Percentiles rank a stretch among this genome's conserved stretches.
These are phyloP conservation scores for Lochmaea crataegi DNA, from an alignment of 2,888 invertebrate species.

Conservation along the genomic window DNA sequence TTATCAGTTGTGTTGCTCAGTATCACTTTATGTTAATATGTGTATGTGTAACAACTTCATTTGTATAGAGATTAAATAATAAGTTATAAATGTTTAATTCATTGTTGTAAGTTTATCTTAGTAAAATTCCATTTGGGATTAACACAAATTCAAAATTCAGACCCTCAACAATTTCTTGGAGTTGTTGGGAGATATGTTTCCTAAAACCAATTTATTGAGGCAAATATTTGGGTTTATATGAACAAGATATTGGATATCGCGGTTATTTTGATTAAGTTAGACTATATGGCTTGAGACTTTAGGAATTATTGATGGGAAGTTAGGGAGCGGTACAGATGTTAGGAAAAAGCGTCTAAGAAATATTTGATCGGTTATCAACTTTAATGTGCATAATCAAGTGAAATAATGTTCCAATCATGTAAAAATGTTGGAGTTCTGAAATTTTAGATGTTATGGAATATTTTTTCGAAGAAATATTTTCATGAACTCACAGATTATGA, in stretches of 20 bases:
- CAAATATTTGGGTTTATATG: not conserved
- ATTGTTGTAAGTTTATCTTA: too few species aligned
- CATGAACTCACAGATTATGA: too few species aligned
- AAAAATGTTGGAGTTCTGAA: too few species aligned
- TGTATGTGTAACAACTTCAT: too few species aligned
- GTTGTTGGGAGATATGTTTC: not conserved
- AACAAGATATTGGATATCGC: slow-evolving; percentile 11
- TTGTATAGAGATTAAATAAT: not conserved
- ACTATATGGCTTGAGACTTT: not conserved
- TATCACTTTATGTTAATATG: too few species aligned
- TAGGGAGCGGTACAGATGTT: not conserved
- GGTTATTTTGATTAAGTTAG: slow-evolving; percentile 1
- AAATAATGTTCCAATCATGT: too few species aligned
- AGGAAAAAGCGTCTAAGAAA: not conserved
- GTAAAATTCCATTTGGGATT: too few species aligned
- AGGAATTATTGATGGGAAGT: not conserved
- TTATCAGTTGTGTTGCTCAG: too few species aligned
- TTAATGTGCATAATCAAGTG: not conserved
- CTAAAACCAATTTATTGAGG: slow-evolving; percentile 1
- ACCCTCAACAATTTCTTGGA: not conserved
- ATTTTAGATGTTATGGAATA: too few species aligned
- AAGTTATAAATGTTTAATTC: too few species aligned
- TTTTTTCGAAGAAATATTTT: too few species aligned
- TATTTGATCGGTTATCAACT: not conserved
- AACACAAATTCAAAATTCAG: not conserved